These are phyloP conservation scores for Rachycentron canadum DNA, from an alignment of 2,797 vertebrate genomes.

Conservation along the genomic window DNA sequence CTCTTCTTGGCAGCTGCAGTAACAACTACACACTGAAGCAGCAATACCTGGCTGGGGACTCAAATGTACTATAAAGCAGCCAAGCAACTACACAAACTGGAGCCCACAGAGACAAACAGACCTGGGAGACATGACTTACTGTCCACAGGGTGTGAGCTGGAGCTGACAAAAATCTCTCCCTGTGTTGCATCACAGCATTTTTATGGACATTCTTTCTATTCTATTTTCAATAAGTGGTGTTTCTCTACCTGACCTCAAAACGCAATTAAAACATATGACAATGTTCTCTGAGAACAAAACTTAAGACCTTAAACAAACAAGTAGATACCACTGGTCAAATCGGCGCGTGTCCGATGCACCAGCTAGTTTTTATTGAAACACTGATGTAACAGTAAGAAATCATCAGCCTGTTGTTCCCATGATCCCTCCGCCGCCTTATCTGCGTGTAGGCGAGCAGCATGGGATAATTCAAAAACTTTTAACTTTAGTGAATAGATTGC, in stretches of 20 bases:
- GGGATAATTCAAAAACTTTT: neutral
- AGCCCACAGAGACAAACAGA: conserved; percentile 26
- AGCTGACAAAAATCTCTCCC: conserved; percentile 1
- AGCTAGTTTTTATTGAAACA: neutral
- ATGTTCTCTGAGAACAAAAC: neutral
- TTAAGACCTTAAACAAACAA: neutral
- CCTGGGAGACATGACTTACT: conserved; percentile 22
- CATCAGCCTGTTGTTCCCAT: too few relatives aligned
- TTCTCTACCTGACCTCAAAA: neutral
- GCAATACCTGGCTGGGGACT: conserved; percentile 37
- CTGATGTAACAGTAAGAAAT: too few relatives aligned
- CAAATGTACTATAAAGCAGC: conserved; percentile 21
- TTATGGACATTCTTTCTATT: neutral
- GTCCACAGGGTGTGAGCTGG: conserved; percentile 17
- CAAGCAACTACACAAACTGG: conserved; percentile 50
- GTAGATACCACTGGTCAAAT: neutral
- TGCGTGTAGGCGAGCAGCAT: neutral
- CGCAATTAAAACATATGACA: neutral
- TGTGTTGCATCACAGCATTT: conserved; percentile 17
- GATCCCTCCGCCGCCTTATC: neutral
- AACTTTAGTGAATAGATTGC: too few relatives aligned
- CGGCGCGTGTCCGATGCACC: neutral
- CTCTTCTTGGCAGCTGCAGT: conserved; percentile 5
- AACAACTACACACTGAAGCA: conserved; percentile 31
- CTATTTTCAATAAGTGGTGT: neutral